Evolutionary conservation across 2,797 vertebrate genomes (phyloP), one percentile per base, ranked within the genome.

Genomic region (Synanceia verrucosa): DNA sequence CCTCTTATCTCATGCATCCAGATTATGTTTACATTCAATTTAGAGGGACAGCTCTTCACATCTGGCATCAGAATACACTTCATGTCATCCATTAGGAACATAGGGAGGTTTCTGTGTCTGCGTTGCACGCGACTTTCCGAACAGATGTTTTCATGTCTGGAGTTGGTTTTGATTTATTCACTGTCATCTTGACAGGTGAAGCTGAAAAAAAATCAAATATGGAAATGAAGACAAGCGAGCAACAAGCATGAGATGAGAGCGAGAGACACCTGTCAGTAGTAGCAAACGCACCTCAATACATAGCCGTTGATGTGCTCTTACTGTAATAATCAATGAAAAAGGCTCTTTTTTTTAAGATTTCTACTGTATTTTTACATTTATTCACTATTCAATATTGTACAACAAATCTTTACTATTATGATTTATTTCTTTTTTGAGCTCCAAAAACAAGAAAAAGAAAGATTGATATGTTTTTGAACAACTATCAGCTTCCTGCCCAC

Each of bases 41-140:
- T 46, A 66, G 24, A 44, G 41, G 28, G 26, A 70, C 50, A 82
- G 65, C 37, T 74, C 69, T n/a, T 79, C 60, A 41, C 55, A 77
- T 47, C 53, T 59, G 64, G 29, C 23, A 31, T 37, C 19, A 36
- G 13, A 69, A 59, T 39, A n/a, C n/a, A n/a, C n/a, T n/a, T 51
- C n/a, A 60, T 56, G 47, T 65, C 21, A 2, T 26, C 41, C 53
- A 44, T 21, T 16, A 18, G 29, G 47, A 59, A 58, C 72, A 56
- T 19, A 19, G 29, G 26, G 39, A 61, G 26, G 23, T 26, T 39
- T 33, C n/a, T n/a, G 37, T 47, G 33, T 73, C 51, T 46, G 43
- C 61, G 37, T 73, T 41, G 53, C 21, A 14, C 26, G 24, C 3
- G 19, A 51, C 21, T 70, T 62, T 61, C 14, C 50, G 53, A 70